phyloP scores from a whole-genome alignment of 2,888 invertebrate species.

The Sycophila texana region DNA sequence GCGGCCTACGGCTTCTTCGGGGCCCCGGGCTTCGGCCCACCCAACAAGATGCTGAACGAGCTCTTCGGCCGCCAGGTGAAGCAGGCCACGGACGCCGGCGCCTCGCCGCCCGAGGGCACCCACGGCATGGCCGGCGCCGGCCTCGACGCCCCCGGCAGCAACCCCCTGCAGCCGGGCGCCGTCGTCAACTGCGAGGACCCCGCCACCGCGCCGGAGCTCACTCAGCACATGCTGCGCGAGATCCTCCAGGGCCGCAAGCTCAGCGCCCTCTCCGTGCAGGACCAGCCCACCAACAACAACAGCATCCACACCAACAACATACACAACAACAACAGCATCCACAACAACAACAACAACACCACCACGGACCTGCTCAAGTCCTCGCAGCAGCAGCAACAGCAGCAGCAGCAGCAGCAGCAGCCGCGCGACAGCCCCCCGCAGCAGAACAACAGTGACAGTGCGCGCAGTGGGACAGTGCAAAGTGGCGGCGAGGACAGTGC shows the following conservation, averaged over 20 bases:
- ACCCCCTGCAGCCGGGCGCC: constrained; percentile 75
- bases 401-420: constrained; percentile 76
- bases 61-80: constrained; percentile 88
- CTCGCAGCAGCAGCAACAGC: constrained; percentile 77
- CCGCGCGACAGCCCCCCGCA: constrained; percentile 72
- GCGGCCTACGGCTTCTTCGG: constrained; percentile 87
- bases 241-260: constrained; percentile 93
- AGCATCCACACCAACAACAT: constrained; percentile 77
- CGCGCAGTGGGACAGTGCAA: constrained; percentile 73
- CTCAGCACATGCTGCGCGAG: constrained; percentile 92
- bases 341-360: constrained; percentile 74
- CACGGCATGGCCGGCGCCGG: constrained; percentile 76
- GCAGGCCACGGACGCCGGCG: constrained; percentile 80
- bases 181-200: constrained; percentile 79
- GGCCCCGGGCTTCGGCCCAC: constrained; percentile 89
- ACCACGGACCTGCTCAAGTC: constrained; percentile 77
- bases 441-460: constrained; percentile 72
- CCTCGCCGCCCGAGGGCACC: constrained; percentile 76
- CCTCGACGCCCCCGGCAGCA: constrained; percentile 71
- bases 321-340: constrained; percentile 76
- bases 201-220: constrained; percentile 78
- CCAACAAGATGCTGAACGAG: constrained; percentile 92
- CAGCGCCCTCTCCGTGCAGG: constrained; percentile 85
- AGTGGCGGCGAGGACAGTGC: constrained; percentile 74
- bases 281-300: constrained; percentile 78